Base-by-base conservation (phyloP, 1,140 invertebrate species). In the Zelostemma sp. region DNA sequence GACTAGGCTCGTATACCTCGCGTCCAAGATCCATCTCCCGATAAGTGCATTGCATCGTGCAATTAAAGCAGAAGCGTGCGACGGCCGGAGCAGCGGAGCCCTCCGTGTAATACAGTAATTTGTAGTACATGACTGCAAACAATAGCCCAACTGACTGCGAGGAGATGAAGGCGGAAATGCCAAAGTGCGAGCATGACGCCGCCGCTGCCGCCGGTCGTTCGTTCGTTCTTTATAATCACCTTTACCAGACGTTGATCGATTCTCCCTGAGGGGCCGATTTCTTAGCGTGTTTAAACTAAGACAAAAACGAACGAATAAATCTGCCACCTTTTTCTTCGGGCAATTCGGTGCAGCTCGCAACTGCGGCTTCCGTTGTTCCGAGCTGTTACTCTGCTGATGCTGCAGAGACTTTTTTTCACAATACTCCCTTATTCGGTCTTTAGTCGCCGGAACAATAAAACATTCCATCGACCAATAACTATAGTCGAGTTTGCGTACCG, bases 361-460 rank as follows among this genome's bases (percentile, higher is more conserved):
- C 18, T 54, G 61, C 68, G 68, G 73, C 73, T 76, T 75, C 73
- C 69, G 68, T 16, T 68, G 74, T 72, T 73, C 50, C 57, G 49
- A 69, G 50, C 68, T 46, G 33, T 19, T 41, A 4, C 21, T 14
- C 12, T 38, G 35, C n/a, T 25, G 8, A 8, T 8, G 21, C 21
- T 25, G 8, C 21, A 25, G n/a, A n/a, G n/a, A 25, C 21, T 38
- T 38, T 38, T 38, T 38, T 38, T 8, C n/a, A 11, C 35, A 38
- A 38, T 38, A n/a, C 12, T 38, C 35, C 35, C 12, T 38, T 14
- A 11, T 38, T 38, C 3, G 12, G 35, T 14, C 1, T 11, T 14
- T 25, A 25, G 21, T 8, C 21, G 21, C 21, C 8, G 21, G 21
- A 25, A 25, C 21, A 25, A 25, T 25, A 25, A 25, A 25, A 25